Evolutionary conservation across 2,888 invertebrate species (phyloP), one percentile per base, ranked within the genome.

Genomic region (Phasia obesa): DNA sequence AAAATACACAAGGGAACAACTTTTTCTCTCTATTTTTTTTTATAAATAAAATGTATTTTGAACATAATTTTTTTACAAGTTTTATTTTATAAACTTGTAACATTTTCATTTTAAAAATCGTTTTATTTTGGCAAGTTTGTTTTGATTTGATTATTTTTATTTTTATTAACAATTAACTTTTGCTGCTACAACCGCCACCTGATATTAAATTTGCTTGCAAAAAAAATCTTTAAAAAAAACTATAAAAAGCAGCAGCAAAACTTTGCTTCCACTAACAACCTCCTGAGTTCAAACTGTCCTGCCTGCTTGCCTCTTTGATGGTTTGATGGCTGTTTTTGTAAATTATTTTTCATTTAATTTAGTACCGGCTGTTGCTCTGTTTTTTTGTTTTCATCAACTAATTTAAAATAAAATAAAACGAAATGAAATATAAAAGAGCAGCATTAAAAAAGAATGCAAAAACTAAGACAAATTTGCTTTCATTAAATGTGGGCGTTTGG

Each of bases 401-500:
- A 76, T 69, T 60, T 53, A 51, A 69, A 60, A 35, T 53, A 38
- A 51, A 57, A 25, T 57, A 31, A 55, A 38, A 27, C 6, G n/a
- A n/a, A n/a, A n/a, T n/a, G n/a, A 27, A 27, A 27, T 4, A 35
- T 11, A 42, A 42, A 15, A 15, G 11, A 42, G 15, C n/a, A 42
- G 15, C n/a, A 42, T 0, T 15, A 42, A 53, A 65, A n/a, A 15
- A 21, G 27, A 19, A 42, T 4, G 57, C 23, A 31, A 23, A 51
- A 51, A 23, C 44, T 19, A 77, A 60, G 9, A 67, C 73, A 69
- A n/a, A 80, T 70, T 75, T 75, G 69, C 49, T 64, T 80, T 57
- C 42, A 74, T 75, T 75, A 75, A 80, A 57, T 57, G 80, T 80
- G 64, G 80, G 80, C 64, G 80, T 42, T 60, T n/a, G n/a, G n/a